phyloP scores from a whole-genome alignment of 53 echinoderm and acorn worm genomes.

The Stichopus horrens region DNA sequence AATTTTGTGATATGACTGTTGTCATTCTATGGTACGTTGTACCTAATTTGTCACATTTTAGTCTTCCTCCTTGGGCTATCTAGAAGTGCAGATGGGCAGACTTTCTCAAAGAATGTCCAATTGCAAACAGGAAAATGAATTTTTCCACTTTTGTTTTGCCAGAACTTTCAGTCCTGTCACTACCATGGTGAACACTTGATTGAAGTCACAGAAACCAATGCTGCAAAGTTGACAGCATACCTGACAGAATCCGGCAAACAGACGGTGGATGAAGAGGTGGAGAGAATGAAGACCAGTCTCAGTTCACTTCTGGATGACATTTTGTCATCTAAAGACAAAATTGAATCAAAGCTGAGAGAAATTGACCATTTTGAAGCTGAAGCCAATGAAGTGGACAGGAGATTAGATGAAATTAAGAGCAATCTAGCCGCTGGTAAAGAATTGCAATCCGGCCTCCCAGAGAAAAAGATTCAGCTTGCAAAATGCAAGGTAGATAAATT shows the following conservation, averaged over 20 bases:
- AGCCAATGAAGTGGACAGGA: conserved; percentile 9
- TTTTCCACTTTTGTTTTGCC: not conserved
- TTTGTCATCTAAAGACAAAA: not conserved
- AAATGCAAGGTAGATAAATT: conserved; percentile 72
- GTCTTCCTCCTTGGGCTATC: too few relatives aligned
- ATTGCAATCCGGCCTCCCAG: conserved; percentile 73
- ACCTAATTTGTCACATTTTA: too few relatives aligned
- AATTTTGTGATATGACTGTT: not conserved
- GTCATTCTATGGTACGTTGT: too few relatives aligned
- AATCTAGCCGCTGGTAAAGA: conserved; percentile 63
- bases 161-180: conserved; percentile 29
- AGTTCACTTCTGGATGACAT: not conserved
- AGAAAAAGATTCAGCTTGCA: conserved; percentile 85
- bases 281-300: conserved; percentile 13
- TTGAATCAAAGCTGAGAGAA: conserved; percentile 62
- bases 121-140: not conserved
- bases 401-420: conserved; percentile 55
- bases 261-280: not conserved
- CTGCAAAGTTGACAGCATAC: not conserved
- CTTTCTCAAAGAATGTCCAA: too few relatives aligned
- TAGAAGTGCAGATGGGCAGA: too few relatives aligned
- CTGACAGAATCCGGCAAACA: not conserved
- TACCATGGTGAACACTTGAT: conserved; percentile 38
- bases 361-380: conserved; percentile 52
- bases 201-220: conserved; percentile 20